phyloP scores from a whole-genome alignment of 1,140 invertebrate genomes.

The Papilio polytes region DNA sequence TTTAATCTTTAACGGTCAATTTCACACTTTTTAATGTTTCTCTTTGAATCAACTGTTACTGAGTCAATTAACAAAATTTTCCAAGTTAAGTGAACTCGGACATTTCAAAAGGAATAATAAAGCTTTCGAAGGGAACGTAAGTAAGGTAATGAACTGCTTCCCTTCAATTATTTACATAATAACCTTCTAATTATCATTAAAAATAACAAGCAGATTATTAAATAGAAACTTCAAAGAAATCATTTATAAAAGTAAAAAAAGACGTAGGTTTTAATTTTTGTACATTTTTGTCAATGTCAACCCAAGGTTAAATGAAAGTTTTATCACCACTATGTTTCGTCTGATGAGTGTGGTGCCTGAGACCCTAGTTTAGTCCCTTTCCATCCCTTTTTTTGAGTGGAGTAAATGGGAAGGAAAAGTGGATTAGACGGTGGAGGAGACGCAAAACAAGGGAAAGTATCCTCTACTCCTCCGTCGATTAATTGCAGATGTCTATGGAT shows the following conservation, averaged over 20 bases:
- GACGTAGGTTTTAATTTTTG: not conserved
- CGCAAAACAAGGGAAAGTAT: too few species aligned
- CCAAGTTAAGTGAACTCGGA: not conserved
- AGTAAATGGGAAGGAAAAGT: too few species aligned
- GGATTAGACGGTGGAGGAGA: too few species aligned
- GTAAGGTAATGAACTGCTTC: not conserved
- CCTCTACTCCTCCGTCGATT: too few species aligned
- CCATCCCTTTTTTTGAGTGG: too few species aligned
- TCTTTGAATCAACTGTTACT: not conserved
- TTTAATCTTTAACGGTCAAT: not conserved
- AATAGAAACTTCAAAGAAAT: not conserved
- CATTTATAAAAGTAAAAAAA: not conserved
- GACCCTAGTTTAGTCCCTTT: too few species aligned
- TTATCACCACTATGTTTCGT: too few species aligned
- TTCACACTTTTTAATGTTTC: not conserved
- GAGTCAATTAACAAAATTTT: conserved; percentile 16
- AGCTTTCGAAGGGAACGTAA: not conserved
- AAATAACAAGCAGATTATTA: not conserved
- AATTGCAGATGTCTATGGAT: too few species aligned
- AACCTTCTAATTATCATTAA: not conserved
- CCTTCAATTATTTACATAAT: conserved; percentile 10
- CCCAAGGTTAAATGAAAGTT: not conserved
- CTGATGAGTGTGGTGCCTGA: too few species aligned
- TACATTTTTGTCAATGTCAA: not conserved
- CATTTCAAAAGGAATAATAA: conserved; percentile 16